Conservation (phyloP, 2,888 invertebrate species). For the Phengaris alcon region DNA sequence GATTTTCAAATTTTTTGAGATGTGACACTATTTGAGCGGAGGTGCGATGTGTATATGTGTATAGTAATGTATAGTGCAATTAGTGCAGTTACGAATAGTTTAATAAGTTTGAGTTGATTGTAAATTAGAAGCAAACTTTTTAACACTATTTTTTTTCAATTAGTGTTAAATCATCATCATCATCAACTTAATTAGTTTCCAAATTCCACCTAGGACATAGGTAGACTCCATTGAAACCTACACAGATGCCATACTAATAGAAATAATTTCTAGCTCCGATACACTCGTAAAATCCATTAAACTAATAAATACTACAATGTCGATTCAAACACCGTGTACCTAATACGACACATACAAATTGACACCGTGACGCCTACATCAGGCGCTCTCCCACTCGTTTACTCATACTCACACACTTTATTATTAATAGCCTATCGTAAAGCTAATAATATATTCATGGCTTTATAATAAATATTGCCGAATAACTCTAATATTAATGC, state of each 20-base stretch:
- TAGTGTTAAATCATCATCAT: too few relatives aligned
- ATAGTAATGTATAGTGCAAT: too few relatives aligned
- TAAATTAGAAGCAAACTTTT: too few relatives aligned
- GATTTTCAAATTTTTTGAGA: too few relatives aligned
- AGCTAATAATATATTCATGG: conserved; percentile 10
- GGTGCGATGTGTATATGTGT: too few relatives aligned
- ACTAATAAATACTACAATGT: not conserved
- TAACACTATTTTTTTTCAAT: too few relatives aligned
- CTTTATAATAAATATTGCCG: conserved; percentile 1
- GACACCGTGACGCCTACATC: not conserved
- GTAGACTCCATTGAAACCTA: not conserved
- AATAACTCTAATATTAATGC: conserved; percentile 7
- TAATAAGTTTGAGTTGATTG: too few relatives aligned
- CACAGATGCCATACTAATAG: not conserved
- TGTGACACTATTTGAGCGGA: too few relatives aligned
- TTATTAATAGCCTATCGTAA: conserved; percentile 1
- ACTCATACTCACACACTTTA: conserved; percentile 15
- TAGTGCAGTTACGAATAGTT: too few relatives aligned
- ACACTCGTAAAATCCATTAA: not conserved
- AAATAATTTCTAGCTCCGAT: not conserved
- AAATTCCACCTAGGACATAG: too few relatives aligned
- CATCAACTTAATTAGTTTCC: too few relatives aligned
- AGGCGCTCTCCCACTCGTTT: conserved; percentile 15
- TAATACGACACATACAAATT: not conserved
- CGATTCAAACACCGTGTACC: not conserved